Evolutionary conservation across 2,113 vertebrate species (phyloP).

Genomic region (Neoarius graeffei): DNA sequence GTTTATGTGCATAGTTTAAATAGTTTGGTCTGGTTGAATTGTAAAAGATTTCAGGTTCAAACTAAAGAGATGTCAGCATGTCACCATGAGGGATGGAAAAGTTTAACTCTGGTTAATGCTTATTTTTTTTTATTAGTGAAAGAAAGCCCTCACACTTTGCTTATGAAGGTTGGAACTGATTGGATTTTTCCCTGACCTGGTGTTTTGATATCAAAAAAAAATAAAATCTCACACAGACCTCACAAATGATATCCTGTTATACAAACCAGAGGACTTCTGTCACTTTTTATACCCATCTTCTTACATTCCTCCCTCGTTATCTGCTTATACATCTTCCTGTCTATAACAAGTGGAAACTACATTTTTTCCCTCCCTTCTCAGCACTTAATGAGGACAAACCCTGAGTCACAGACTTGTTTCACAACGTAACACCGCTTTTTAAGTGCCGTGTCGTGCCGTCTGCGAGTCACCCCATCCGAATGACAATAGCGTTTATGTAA

Average conservation of each 20-base stretch:
- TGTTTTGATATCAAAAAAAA: neutral
- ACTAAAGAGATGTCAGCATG: slow-evolving; percentile 3
- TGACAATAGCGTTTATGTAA: slow-evolving; percentile 78
- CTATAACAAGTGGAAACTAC: neutral
- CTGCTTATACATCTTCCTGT: slow-evolving; percentile 13
- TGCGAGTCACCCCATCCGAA: slow-evolving; percentile 71
- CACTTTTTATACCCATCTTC: neutral
- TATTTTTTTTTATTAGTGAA: neutral
- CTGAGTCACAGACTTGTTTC: slow-evolving; percentile 26
- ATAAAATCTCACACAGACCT: neutral
- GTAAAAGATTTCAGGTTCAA: neutral
- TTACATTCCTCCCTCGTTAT: neutral
- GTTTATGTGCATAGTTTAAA: neutral
- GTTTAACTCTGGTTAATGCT: neutral
- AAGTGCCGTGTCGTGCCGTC: slow-evolving; percentile 54
- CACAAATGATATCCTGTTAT: neutral
- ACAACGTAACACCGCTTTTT: slow-evolving; percentile 43
- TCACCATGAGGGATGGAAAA: neutral
- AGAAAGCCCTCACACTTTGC: neutral
- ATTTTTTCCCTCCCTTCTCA: slow-evolving; percentile 7
- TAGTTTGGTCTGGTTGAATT: neutral
- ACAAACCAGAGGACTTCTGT: neutral
- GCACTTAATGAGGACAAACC: slow-evolving; percentile 19
- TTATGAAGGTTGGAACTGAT: neutral
- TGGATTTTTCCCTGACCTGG: neutral